Conservation (phyloP, 1,140 invertebrate genomes). For the Drosophila paulistorum region DNA sequence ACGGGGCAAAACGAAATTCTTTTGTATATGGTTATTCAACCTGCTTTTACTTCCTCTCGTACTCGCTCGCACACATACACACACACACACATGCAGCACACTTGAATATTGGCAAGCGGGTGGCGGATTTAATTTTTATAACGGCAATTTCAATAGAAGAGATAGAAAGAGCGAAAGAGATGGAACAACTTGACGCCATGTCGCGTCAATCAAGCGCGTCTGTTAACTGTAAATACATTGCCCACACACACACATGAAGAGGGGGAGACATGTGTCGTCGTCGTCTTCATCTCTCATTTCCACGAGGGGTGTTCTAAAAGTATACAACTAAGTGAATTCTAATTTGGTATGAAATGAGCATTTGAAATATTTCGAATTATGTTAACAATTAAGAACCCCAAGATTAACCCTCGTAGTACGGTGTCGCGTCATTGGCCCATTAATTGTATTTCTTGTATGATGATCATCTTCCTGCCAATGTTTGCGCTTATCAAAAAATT, state of each 20-base stretch:
- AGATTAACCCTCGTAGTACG: not conserved
- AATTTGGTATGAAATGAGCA: too few species aligned
- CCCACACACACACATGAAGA: constrained; percentile 24
- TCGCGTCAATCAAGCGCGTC: constrained; percentile 30
- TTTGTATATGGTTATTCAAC: constrained; percentile 72
- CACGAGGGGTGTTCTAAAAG: not conserved
- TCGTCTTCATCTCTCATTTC: constrained; percentile 13
- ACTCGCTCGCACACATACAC: not conserved
- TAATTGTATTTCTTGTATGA: constrained; percentile 35
- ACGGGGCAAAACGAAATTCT: constrained; percentile 42
- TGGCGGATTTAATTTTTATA: constrained; percentile 59
- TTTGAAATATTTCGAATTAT: too few species aligned
- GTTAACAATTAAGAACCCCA: too few species aligned
- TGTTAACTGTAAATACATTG: constrained; percentile 48
- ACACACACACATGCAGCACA: not conserved
- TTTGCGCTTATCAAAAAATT: constrained; percentile 54
- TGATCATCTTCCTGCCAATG: constrained; percentile 14
- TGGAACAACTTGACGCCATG: constrained; percentile 17
- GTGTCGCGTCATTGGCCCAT: constrained; percentile 14
- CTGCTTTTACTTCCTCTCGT: constrained; percentile 54
- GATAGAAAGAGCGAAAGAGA: constrained; percentile 12
- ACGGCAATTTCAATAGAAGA: constrained; percentile 62
- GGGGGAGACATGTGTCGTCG: constrained; percentile 19
- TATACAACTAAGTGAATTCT: not conserved
- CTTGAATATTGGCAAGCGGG: constrained; percentile 23